Evolutionary conservation across 2,113 vertebrate genomes (phyloP).

Genomic region (Clarias batrachus): DNA sequence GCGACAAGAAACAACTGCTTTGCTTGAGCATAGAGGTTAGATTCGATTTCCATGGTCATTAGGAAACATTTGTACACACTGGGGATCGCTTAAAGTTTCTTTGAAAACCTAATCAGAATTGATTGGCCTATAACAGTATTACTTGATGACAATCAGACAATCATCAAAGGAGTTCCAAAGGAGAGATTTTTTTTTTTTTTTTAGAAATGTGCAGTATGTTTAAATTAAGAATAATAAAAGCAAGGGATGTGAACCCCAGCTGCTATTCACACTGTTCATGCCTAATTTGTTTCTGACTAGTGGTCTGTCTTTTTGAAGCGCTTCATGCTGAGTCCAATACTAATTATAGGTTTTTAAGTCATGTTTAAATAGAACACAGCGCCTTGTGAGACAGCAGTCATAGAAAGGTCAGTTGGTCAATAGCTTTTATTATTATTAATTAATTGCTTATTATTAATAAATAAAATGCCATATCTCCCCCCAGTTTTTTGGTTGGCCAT

Average conservation of each 20-base stretch:
- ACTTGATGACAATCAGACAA: not conserved
- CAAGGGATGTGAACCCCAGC: not conserved
- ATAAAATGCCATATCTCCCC: not conserved
- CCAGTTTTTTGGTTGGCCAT: not conserved
- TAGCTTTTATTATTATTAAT: conserved; percentile 29
- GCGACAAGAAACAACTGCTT: not conserved
- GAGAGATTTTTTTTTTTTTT: no score
- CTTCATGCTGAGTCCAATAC: not conserved
- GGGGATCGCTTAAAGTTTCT: not conserved
- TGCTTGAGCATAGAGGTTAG: not conserved
- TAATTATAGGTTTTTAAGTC: conserved; percentile 6
- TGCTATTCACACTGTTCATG: not conserved
- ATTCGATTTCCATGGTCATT: not conserved
- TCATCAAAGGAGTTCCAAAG: not conserved
- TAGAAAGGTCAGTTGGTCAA: conserved; percentile 65
- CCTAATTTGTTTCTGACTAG: not conserved
- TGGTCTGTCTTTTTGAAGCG: not conserved
- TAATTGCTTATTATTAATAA: no score
- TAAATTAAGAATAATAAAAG: not conserved
- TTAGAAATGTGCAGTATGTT: not conserved
- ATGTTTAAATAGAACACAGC: conserved; percentile 8
- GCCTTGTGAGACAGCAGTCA: conserved; percentile 5
- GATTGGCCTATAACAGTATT: not conserved
- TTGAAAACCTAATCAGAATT: not conserved
- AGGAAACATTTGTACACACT: not conserved